These are phyloP conservation scores for Amphibalanus amphitrite DNA, from an alignment of 1,140 invertebrate species.

Conservation along the genomic window DNA sequence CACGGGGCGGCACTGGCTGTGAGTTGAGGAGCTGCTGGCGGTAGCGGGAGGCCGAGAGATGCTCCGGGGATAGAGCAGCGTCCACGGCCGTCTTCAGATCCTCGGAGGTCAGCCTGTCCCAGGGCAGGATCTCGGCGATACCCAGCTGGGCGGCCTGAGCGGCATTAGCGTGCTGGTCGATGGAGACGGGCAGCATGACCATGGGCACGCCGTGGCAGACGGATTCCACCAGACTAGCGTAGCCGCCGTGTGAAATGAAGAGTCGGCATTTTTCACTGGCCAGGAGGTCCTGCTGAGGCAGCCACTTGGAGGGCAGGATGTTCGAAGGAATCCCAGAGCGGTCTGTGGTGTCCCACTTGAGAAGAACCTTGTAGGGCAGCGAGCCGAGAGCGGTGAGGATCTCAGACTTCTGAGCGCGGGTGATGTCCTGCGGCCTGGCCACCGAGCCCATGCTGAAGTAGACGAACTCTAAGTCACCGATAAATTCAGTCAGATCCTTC, in stretches of 20 bases:
- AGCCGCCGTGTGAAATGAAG: slow-evolving; percentile 30
- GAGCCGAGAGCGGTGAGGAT: slow-evolving; percentile 14
- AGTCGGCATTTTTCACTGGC: slow-evolving; percentile 15
- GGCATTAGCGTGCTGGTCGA: slow-evolving; percentile 21
- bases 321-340: slow-evolving; percentile 15
- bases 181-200: slow-evolving; percentile 28
- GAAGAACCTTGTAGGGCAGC: slow-evolving; percentile 18
- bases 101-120: slow-evolving; percentile 2
- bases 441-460: slow-evolving; percentile 16
- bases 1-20: slow-evolving; percentile 13
- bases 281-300: slow-evolving; percentile 20
- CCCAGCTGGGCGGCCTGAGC: slow-evolving; percentile 30
- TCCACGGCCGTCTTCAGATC: slow-evolving; percentile 10
- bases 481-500: too few species aligned
- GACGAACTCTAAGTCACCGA: slow-evolving; percentile 13
- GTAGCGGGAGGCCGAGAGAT: slow-evolving; percentile 7
- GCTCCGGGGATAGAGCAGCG: slow-evolving; percentile 11
- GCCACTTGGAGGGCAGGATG: slow-evolving; percentile 17
- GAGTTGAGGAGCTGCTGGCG: slow-evolving; percentile 13
- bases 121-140: slow-evolving; percentile 26
- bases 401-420: neutral
- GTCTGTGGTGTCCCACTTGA: slow-evolving; percentile 19
- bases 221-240: slow-evolving; percentile 28
- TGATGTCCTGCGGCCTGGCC: slow-evolving; percentile 14
- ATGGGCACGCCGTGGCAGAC: slow-evolving; percentile 28